A percentile compares a stretch with the other conserved stretches of the same genome.
These are phyloP conservation scores for Enteromius thamalakanensis DNA, from an alignment of 2,797 vertebrate species.

Conservation along the genomic window DNA sequence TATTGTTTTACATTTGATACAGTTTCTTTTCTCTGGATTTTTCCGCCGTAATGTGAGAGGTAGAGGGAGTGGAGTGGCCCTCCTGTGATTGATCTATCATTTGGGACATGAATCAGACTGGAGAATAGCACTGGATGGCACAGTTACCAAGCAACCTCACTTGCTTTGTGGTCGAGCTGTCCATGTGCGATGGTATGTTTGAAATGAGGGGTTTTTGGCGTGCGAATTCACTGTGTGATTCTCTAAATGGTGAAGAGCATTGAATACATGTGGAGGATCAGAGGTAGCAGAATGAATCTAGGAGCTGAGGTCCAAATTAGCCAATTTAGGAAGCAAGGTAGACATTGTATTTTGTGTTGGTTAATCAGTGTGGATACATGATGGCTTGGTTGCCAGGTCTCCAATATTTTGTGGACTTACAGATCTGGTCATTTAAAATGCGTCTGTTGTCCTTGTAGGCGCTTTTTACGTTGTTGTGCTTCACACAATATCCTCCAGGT, in stretches of 20 bases:
- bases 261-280: slow-evolving; percentile 34
- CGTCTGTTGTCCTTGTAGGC: too few relatives aligned
- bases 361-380: not conserved
- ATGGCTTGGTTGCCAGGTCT: not conserved
- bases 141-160: slow-evolving; percentile 80
- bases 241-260: slow-evolving; percentile 37
- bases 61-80: slow-evolving; percentile 53
- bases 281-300: slow-evolving; percentile 33
- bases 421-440: too few relatives aligned
- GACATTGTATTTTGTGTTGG: not conserved
- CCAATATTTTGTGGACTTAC: not conserved
- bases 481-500: too few relatives aligned
- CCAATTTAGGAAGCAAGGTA: not conserved
- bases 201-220: slow-evolving; percentile 37
- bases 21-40: slow-evolving; percentile 16
- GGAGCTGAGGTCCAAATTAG: slow-evolving; percentile 26
- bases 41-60: slow-evolving; percentile 21
- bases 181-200: slow-evolving; percentile 61
- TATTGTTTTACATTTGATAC: slow-evolving; percentile 40
- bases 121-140: slow-evolving; percentile 70
- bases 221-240: slow-evolving; percentile 22
- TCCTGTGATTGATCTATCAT: slow-evolving; percentile 66
- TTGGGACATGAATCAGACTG: slow-evolving; percentile 71
- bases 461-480: too few relatives aligned
- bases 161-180: slow-evolving; percentile 68